Percentiles rank a stretch among this genome's conserved stretches.
These are phyloP conservation scores for Drosophila baimaii DNA, from an alignment of 1,140 invertebrate species.

Conservation along the genomic window DNA sequence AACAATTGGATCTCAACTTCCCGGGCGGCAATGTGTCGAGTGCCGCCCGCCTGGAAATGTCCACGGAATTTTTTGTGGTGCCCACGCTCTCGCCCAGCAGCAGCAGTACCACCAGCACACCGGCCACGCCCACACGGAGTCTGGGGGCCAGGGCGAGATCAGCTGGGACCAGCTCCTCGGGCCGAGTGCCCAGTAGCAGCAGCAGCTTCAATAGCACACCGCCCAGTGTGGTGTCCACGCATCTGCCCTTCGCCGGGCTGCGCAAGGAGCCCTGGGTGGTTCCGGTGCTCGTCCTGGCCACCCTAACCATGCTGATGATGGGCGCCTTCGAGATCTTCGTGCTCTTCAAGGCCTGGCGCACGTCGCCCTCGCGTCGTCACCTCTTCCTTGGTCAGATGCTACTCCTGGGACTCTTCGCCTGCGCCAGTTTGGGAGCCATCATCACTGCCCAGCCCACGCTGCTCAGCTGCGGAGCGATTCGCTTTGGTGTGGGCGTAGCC, in stretches of 20 bases:
- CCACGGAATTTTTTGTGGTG: constrained; percentile 91
- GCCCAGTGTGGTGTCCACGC: constrained; percentile 77
- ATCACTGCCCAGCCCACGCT: constrained; percentile 92
- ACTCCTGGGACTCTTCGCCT: constrained; percentile 93
- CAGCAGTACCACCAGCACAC: constrained; percentile 29
- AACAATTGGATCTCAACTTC: constrained; percentile 74
- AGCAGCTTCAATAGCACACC: constrained; percentile 55
- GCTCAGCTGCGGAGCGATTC: constrained; percentile 92
- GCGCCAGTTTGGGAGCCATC: constrained; percentile 91
- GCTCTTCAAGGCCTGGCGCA: constrained; percentile 93
- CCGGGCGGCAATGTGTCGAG: constrained; percentile 82
- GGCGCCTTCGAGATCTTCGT: constrained; percentile 94
- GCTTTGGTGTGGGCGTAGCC: constrained; percentile 93
- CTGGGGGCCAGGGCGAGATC: constrained; percentile 66
- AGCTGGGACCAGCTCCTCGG: constrained; percentile 49
- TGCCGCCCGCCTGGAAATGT: constrained; percentile 88
- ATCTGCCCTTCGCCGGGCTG: constrained; percentile 84
- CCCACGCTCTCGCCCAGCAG: constrained; percentile 80
- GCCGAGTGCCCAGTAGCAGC: constrained; percentile 14
- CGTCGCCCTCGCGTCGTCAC: constrained; percentile 93
- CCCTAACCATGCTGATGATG: constrained; percentile 92
- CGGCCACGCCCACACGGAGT: constrained; percentile 59
- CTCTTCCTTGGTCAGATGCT: constrained; percentile 96
- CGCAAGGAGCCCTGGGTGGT: constrained; percentile 93
- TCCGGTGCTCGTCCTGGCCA: constrained; percentile 91